A percentile compares a stretch with the other conserved stretches of the same genome.
These are phyloP conservation scores for Psilanteris sp. DNA, from an alignment of 1,140 invertebrate genomes.

Conservation along the genomic window DNA sequence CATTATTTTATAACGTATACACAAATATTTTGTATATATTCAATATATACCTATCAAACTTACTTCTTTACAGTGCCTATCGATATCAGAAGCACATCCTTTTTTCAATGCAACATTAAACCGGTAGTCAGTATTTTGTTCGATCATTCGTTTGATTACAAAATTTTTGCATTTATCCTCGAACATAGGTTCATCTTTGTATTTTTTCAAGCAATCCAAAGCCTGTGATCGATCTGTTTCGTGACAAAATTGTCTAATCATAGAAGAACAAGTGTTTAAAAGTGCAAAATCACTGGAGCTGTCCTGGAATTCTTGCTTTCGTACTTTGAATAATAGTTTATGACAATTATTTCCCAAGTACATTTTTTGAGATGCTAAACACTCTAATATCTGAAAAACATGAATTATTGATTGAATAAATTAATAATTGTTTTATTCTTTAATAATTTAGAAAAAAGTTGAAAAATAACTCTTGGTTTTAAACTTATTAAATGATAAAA, in stretches of 20 bases:
- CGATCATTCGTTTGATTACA: conserved; percentile 93
- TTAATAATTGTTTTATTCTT: no score
- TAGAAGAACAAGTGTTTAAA: conserved; percentile 89
- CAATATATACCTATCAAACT: no score
- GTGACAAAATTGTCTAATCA: conserved; percentile 90
- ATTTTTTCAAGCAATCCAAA: conserved; percentile 86
- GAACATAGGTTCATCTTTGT: conserved; percentile 90
- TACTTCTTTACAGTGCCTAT: conserved; percentile 83
- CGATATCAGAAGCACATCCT: conserved; percentile 87
- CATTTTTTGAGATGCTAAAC: conserved; percentile 87
- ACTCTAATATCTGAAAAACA: conserved; percentile 87
- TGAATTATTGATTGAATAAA: no score
- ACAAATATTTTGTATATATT: no score
- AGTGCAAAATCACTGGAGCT: conserved; percentile 92
- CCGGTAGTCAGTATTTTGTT: conserved; percentile 94
- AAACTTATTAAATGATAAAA: no score
- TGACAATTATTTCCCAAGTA: conserved; percentile 86
- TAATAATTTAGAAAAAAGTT: no score
- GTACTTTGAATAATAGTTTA: conserved; percentile 89
- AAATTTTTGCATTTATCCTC: conserved; percentile 92
- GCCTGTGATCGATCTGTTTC: conserved; percentile 85
- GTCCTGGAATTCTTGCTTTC: conserved; percentile 91
- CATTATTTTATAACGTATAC: no score
- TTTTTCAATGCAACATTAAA: conserved; percentile 93
- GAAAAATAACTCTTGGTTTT: no score